These are phyloP conservation scores for Lagria hirta DNA, from an alignment of 2,888 invertebrate genomes.

Conservation along the genomic window DNA sequence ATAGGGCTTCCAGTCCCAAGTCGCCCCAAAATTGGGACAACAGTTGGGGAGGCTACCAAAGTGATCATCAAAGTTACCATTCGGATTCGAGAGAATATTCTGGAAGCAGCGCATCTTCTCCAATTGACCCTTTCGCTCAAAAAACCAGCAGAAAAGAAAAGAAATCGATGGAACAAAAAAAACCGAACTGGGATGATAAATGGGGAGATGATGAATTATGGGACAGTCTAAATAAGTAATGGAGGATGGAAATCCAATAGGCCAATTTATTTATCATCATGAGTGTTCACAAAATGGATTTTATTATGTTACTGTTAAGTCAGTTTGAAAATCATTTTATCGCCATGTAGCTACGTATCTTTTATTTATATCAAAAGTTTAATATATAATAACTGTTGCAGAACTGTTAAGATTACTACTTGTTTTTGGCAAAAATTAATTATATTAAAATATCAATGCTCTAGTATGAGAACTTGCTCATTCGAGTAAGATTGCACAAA, in stretches of 20 bases:
- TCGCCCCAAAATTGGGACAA: constrained; percentile 48
- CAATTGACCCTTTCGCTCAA: constrained; percentile 33
- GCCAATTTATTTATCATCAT: constrained; percentile 17
- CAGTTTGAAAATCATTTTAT: too few relatives aligned
- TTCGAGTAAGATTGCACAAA: too few relatives aligned
- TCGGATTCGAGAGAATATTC: constrained; percentile 45
- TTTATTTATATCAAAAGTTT: too few relatives aligned
- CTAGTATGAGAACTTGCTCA: too few relatives aligned
- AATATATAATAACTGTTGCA: too few relatives aligned
- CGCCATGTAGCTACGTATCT: too few relatives aligned
- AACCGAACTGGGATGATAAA: constrained; percentile 50
- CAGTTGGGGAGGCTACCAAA: constrained; percentile 48
- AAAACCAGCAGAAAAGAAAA: constrained; percentile 41
- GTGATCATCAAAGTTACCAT: constrained; percentile 47
- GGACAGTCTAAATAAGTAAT: constrained; percentile 63
- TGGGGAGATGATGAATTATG: constrained; percentile 64
- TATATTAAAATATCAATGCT: too few relatives aligned
- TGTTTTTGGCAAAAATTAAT: too few relatives aligned
- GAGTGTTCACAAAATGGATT: constrained; percentile 12
- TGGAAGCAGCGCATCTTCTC: constrained; percentile 43
- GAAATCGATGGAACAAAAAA: constrained; percentile 46
- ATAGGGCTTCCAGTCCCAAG: constrained; percentile 52
- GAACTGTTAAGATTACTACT: too few relatives aligned
- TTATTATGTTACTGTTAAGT: too few relatives aligned
- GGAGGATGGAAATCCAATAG: constrained; percentile 12